These are phyloP conservation scores for Choristoneura rosaceana DNA, from an alignment of 2,888 invertebrate genomes.

Conservation along the genomic window DNA sequence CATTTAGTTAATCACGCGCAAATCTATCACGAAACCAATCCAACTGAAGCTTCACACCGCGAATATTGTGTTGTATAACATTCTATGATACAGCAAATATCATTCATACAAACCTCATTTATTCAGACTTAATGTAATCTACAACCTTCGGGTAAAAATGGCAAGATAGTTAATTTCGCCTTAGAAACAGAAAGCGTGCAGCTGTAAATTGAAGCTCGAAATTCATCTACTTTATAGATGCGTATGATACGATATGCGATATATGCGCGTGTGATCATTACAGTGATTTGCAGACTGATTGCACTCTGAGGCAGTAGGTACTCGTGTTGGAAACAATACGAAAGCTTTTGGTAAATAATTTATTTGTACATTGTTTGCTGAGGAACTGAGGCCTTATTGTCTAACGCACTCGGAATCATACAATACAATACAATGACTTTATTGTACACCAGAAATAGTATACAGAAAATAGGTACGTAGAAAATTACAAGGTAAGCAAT, in stretches of 20 bases:
- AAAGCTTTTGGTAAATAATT: background rate
- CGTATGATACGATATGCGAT: constrained; percentile 28
- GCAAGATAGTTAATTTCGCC: constrained; percentile 32
- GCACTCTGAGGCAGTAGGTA: constrained; percentile 32
- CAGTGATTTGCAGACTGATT: constrained; percentile 39
- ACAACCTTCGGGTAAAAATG: background rate
- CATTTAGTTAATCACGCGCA: background rate
- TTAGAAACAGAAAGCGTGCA: constrained; percentile 36
- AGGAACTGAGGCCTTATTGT: too few species aligned
- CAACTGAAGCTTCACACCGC: background rate
- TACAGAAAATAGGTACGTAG: too few species aligned
- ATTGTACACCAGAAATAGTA: too few species aligned
- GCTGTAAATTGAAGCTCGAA: constrained; percentile 28
- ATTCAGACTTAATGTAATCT: constrained; percentile 7
- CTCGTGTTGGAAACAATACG: background rate
- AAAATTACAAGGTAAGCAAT: too few species aligned
- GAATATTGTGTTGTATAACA: constrained; percentile 4
- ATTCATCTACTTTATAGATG: constrained; percentile 34
- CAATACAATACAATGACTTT: too few species aligned
- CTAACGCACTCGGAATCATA: too few species aligned
- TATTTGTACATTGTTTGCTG: background rate
- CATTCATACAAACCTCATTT: constrained; percentile 22
- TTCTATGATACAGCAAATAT: constrained; percentile 18
- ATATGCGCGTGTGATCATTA: constrained; percentile 39
- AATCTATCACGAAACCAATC: background rate